A percentile compares a stretch with the other conserved stretches of the same genome.
Evolutionary conservation across 2,888 invertebrate species (phyloP).

Genomic region (Sinodicranocentrus sp.): DNA sequence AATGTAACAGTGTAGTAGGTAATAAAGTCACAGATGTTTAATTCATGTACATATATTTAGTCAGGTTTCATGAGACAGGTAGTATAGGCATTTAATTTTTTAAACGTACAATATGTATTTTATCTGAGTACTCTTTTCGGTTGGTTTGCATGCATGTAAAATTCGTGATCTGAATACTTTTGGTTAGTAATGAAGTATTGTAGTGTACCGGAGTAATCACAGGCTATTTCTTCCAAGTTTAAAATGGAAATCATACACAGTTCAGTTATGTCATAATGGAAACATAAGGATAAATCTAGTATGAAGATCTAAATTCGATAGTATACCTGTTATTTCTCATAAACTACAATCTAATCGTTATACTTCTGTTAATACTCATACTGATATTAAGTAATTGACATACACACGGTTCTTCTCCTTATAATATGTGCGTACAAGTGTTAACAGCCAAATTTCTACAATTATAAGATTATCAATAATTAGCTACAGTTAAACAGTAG

Average conservation of each 20-base stretch:
- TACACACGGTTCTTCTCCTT: background rate
- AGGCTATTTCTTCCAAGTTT: slow-evolving; percentile 48
- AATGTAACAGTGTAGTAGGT: too few species aligned
- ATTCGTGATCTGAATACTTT: slow-evolving; percentile 64
- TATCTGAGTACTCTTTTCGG: slow-evolving; percentile 42
- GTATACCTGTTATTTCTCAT: background rate
- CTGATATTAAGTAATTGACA: background rate
- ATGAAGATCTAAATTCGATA: too few species aligned
- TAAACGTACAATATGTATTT: slow-evolving; percentile 16
- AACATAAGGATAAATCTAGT: too few species aligned
- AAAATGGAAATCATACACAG: background rate
- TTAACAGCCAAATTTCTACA: too few species aligned
- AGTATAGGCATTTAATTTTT: slow-evolving; percentile 2
- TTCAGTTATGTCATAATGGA: too few species aligned
- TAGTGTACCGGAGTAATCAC: slow-evolving; percentile 57
- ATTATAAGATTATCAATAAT: too few species aligned
- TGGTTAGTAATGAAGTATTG: slow-evolving; percentile 51
- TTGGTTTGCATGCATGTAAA: slow-evolving; percentile 57
- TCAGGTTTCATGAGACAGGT: too few species aligned
- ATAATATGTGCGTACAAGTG: too few species aligned
- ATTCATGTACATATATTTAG: too few species aligned
- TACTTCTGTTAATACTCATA: slow-evolving; percentile 25
- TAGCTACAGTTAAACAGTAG: too few species aligned
- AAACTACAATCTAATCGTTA: slow-evolving; percentile 11
- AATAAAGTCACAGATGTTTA: too few species aligned